Evolutionary conservation across 2,888 invertebrate genomes (phyloP).

Genomic region (Drosophila nigricruria): DNA sequence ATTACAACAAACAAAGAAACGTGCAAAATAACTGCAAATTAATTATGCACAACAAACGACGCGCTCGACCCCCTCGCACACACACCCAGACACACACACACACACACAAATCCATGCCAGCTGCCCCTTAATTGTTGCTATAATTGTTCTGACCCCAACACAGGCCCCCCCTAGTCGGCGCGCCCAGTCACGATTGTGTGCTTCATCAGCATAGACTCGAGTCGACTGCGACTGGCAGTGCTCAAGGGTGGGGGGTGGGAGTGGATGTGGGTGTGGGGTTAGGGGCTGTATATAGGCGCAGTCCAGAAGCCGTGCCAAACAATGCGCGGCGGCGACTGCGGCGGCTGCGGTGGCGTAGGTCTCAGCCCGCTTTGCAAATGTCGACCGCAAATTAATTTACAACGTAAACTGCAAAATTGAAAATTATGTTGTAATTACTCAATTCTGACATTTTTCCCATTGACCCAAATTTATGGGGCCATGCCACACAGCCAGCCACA

Average conservation of each 20-base stretch:
- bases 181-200: slow-evolving; percentile 56
- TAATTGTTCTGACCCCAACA: slow-evolving; percentile 63
- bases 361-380: slow-evolving; percentile 58
- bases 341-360: background rate
- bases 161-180: slow-evolving; percentile 27
- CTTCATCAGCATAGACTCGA: slow-evolving; percentile 52
- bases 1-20: slow-evolving; percentile 24
- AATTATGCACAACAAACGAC: slow-evolving; percentile 77
- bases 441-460: slow-evolving; percentile 81
- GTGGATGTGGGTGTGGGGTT: background rate
- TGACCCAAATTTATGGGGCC: slow-evolving; percentile 80
- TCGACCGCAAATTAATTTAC: slow-evolving; percentile 81
- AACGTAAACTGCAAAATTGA: slow-evolving; percentile 81
- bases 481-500: slow-evolving; percentile 21
- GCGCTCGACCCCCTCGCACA: slow-evolving; percentile 13
- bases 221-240: slow-evolving; percentile 14
- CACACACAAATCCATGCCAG: slow-evolving; percentile 47
- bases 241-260: background rate
- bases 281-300: slow-evolving; percentile 10
- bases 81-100: slow-evolving; percentile 6
- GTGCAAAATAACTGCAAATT: slow-evolving; percentile 71
- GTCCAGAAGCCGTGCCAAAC: slow-evolving; percentile 32
- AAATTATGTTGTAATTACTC: slow-evolving; percentile 81
- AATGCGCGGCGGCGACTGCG: slow-evolving; percentile 36
- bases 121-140: slow-evolving; percentile 76